phyloP scores from a whole-genome alignment of 1,140 invertebrate genomes.

The Colletes gigas region DNA sequence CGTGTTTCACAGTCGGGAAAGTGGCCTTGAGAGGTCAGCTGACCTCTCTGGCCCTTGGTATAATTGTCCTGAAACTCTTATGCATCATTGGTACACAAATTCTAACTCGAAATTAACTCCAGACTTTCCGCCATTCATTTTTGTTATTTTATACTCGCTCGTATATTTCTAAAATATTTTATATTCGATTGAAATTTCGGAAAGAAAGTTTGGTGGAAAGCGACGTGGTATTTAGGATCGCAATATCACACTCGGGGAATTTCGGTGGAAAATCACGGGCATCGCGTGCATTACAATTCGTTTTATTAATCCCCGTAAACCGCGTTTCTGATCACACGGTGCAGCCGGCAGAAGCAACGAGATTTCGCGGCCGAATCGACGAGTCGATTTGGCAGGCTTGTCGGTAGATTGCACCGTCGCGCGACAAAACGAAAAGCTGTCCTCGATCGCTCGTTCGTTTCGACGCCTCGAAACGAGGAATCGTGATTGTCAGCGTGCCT shows the following conservation, averaged over 20 bases:
- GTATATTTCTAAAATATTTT: too few species aligned
- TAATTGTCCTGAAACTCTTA: too few species aligned
- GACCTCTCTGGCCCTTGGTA: too few species aligned
- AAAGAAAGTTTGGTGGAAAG: too few species aligned
- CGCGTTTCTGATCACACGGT: conserved; percentile 26
- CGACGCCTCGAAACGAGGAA: conserved; percentile 33
- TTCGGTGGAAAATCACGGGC: not conserved
- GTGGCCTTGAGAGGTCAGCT: too few species aligned
- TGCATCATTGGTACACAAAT: too few species aligned
- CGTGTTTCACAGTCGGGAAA: too few species aligned
- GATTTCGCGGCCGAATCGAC: conserved; percentile 49
- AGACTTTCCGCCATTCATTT: too few species aligned
- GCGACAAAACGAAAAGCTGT: conserved; percentile 28
- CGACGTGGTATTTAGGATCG: not conserved
- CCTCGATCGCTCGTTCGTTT: conserved; percentile 11
- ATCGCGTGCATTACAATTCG: conserved; percentile 4
- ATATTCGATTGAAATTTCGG: too few species aligned
- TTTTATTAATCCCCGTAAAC: conserved; percentile 41
- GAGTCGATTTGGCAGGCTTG: conserved; percentile 48
- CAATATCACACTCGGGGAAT: not conserved
- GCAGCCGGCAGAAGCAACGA: conserved; percentile 36
- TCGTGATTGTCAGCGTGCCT: conserved; percentile 41
- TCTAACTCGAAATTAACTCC: too few species aligned
- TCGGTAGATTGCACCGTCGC: conserved; percentile 27
- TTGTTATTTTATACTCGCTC: too few species aligned